A percentile compares a stretch with the other conserved stretches of the same genome.
Evolutionary conservation across 2,797 vertebrate species (phyloP).

Genomic region (Kryptolebias ocellatus): DNA sequence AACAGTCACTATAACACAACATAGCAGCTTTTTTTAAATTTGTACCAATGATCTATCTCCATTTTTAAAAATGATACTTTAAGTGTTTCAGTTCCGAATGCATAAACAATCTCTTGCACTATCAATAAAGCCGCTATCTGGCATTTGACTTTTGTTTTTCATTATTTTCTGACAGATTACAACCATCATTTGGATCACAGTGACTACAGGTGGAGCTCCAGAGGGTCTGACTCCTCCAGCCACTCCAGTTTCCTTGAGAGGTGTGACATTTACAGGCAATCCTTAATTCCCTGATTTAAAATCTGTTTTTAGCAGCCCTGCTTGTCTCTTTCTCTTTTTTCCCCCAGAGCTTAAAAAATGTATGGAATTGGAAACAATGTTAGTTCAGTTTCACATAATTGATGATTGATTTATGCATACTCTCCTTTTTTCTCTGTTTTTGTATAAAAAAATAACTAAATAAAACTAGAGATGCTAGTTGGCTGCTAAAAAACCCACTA

Average conservation of each 20-base stretch:
- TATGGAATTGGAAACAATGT: background rate
- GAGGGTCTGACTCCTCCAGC: slow-evolving; percentile 88
- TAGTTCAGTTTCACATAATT: background rate
- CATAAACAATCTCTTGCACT: too few relatives aligned
- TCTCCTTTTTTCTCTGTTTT: background rate
- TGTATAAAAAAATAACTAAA: background rate
- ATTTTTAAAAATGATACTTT: too few relatives aligned
- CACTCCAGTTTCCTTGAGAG: slow-evolving; percentile 89
- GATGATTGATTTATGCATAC: background rate
- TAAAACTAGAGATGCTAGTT: too few relatives aligned
- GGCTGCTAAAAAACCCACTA: too few relatives aligned
- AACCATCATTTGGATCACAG: slow-evolving; percentile 88
- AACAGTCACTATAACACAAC: too few relatives aligned
- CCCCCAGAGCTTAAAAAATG: too few relatives aligned
- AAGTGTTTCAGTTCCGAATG: too few relatives aligned
- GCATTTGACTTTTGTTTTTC: background rate
- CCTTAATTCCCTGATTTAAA: background rate
- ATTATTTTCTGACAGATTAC: slow-evolving; percentile 82
- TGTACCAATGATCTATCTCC: too few relatives aligned
- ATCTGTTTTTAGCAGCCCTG: background rate
- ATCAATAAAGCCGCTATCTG: too few relatives aligned
- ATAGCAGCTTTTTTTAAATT: too few relatives aligned
- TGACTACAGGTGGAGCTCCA: slow-evolving; percentile 92
- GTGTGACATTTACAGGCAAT: slow-evolving; percentile 66
- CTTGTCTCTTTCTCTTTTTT: background rate